A percentile compares a stretch with the other conserved stretches of the same genome.
Conservation (phyloP, 2,113 vertebrate genomes). For the Gobiocypris rarus region DNA sequence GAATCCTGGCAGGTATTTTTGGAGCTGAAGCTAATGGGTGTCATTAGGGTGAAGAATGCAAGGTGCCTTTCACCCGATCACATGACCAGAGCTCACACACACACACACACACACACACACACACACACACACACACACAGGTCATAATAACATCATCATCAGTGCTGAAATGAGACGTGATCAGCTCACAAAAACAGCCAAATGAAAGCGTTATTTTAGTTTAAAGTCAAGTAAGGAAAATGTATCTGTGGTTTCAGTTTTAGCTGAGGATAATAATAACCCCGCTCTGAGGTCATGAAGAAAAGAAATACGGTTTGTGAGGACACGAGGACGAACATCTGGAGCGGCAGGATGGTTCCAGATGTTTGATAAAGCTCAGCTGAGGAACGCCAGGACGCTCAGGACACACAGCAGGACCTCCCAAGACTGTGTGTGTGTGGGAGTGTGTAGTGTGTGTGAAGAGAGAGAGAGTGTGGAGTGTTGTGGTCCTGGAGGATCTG, state of each 20-base stretch:
- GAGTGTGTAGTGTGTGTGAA: too few relatives aligned
- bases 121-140: background rate
- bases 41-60: slow-evolving; percentile 49
- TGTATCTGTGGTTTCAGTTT: background rate
- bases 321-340: background rate
- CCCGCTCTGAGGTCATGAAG: background rate
- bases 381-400: background rate
- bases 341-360: background rate
- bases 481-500: too few relatives aligned
- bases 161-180: background rate
- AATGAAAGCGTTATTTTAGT: too few relatives aligned
- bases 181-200: too few relatives aligned
- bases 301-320: background rate
- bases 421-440: too few relatives aligned
- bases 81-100: slow-evolving; percentile 41
- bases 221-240: background rate
- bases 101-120: slow-evolving; percentile 20
- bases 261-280: too few relatives aligned
- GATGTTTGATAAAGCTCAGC: background rate
- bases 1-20: slow-evolving; percentile 47
- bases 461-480: too few relatives aligned
- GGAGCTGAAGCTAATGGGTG: slow-evolving; percentile 42
- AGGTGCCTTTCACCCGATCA: slow-evolving; percentile 58
- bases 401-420: too few relatives aligned
- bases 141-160: background rate